Evolutionary conservation across 1,140 invertebrate genomes (phyloP).

Genomic region (Rhizoglyphus robini): DNA sequence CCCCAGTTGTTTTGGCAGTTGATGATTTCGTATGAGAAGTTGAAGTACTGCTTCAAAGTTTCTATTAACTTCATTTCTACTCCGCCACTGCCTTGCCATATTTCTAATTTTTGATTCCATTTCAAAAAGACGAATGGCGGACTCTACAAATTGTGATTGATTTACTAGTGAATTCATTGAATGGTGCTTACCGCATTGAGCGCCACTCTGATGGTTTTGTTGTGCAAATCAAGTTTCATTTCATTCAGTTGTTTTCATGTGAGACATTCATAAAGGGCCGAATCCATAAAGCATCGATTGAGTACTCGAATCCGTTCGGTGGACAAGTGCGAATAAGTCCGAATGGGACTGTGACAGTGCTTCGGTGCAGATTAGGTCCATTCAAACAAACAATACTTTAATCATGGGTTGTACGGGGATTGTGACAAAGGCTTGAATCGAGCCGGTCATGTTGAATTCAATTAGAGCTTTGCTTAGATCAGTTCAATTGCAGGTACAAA

Average conservation of each 20-base stretch:
- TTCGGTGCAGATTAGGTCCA: too few species aligned
- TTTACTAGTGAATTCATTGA: not conserved
- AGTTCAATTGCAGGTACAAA: too few species aligned
- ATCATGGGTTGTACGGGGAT: too few species aligned
- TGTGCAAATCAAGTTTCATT: conserved; percentile 1
- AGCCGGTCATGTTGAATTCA: too few species aligned
- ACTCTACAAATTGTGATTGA: not conserved
- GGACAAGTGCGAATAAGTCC: too few species aligned
- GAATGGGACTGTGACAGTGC: too few species aligned
- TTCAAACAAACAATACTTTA: too few species aligned
- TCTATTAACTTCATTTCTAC: conserved; percentile 1
- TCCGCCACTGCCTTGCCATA: not conserved
- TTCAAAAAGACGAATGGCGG: not conserved
- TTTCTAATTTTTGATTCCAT: not conserved
- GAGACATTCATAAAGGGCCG: too few species aligned
- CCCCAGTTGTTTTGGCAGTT: conserved; percentile 13
- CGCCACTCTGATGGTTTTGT: not conserved
- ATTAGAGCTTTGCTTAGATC: too few species aligned
- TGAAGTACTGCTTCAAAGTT: not conserved
- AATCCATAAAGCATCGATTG: too few species aligned
- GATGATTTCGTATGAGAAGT: conserved; percentile 9
- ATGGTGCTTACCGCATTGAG: not conserved
- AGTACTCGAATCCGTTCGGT: too few species aligned
- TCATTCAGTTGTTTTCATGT: not conserved
- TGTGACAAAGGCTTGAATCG: too few species aligned